Evolutionary conservation across 2,888 invertebrate genomes (phyloP).

Genomic region (Dendrolimus pini): DNA sequence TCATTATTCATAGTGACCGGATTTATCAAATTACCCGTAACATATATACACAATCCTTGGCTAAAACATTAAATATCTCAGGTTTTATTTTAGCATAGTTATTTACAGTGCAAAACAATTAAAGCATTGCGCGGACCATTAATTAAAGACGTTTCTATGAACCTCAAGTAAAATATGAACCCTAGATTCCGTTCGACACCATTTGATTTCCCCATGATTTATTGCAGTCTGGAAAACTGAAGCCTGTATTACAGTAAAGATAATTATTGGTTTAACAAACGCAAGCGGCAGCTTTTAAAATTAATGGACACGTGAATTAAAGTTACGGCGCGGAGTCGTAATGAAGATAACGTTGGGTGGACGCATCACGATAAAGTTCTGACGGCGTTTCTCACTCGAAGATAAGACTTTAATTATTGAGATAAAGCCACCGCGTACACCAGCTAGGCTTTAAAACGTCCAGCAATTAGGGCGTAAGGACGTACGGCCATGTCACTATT

Average conservation of each 20-base stretch:
- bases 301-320: constrained; percentile 69
- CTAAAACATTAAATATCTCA: too few relatives aligned
- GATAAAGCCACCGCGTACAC: constrained; percentile 40
- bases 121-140: not conserved
- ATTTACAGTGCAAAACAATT: too few relatives aligned
- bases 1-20: too few relatives aligned
- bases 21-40: too few relatives aligned
- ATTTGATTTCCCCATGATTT: constrained; percentile 63
- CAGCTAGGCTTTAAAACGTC: constrained; percentile 34
- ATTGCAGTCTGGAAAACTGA: constrained; percentile 42
- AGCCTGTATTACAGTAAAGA: constrained; percentile 45
- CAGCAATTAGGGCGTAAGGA: constrained; percentile 30
- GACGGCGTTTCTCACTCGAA: constrained; percentile 57
- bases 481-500: constrained; percentile 13
- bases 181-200: constrained; percentile 29
- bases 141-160: not conserved
- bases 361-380: constrained; percentile 58
- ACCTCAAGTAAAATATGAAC: constrained; percentile 25
- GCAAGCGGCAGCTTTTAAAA: constrained; percentile 59
- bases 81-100: too few relatives aligned
- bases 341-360: constrained; percentile 66
- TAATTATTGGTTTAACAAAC: constrained; percentile 63
- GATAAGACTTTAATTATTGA: constrained; percentile 67
- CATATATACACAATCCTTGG: too few relatives aligned
- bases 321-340: constrained; percentile 55